Evolutionary conservation across 2,888 invertebrate genomes (phyloP).

Genomic region (Agrotis ipsilon): DNA sequence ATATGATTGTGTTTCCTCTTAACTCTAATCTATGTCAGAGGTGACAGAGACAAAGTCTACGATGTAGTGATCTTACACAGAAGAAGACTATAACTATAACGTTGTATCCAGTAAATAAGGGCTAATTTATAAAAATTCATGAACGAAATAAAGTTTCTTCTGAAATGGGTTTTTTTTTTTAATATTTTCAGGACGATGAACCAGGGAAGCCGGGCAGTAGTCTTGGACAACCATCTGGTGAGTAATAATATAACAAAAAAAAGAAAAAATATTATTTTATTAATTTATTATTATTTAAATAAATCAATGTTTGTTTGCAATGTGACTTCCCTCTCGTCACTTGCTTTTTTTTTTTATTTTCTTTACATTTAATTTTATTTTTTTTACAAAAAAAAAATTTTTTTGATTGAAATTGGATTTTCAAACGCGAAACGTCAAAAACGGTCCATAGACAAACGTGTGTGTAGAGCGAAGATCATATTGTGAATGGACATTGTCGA

Average conservation of each 20-base stretch:
- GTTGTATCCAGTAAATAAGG: too few species aligned
- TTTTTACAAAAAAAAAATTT: slow-evolving; percentile 29
- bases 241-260: slow-evolving; percentile 65
- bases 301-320: slow-evolving; percentile 88
- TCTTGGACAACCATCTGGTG: slow-evolving; percentile 86
- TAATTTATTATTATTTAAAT: slow-evolving; percentile 65
- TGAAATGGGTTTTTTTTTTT: slow-evolving; percentile 5
- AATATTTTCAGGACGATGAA: slow-evolving; percentile 85
- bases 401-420: slow-evolving; percentile 34
- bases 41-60: too few species aligned
- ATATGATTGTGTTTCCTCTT: too few species aligned
- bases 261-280: slow-evolving; percentile 48
- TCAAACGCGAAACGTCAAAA: slow-evolving; percentile 56
- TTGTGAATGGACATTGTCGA: slow-evolving; percentile 88
- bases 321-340: slow-evolving; percentile 87
- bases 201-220: slow-evolving; percentile 86
- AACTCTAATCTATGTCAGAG: too few species aligned
- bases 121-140: too few species aligned
- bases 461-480: slow-evolving; percentile 81
- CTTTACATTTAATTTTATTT: slow-evolving; percentile 20
- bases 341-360: slow-evolving; percentile 74
- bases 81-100: too few species aligned
- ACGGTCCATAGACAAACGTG: slow-evolving; percentile 67
- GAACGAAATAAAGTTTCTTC: too few species aligned
- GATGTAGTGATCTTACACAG: too few species aligned